Base-by-base conservation (phyloP, 2,797 vertebrate genomes). In the Pelobates cultripes region DNA sequence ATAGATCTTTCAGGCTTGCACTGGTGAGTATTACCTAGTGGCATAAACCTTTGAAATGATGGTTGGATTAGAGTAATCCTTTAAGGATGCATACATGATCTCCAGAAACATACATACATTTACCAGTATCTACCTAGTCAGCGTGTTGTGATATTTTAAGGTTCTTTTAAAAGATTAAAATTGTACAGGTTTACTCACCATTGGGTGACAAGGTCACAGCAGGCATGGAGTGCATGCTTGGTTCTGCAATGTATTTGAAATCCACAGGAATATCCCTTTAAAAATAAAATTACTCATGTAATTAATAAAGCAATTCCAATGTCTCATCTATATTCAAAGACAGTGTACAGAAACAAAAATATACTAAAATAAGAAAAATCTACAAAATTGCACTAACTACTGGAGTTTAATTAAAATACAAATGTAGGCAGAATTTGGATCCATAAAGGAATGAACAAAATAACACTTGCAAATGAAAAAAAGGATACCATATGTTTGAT, bases 211-310 rank as follows among this genome's bases (percentile, higher is more conserved):
- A 93, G 9, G 97, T 99, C 88, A 99, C 97, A 3, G 97, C 97
- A 79, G 97, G 98, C 98, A 99, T 99, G 0, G 98, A 99, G 89
- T 99, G 97, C 98, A 99, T 99, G 79, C 98, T 99, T 88, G 98
- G 98, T 90, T 99, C 98, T 4, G 98, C 98, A 63, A 99, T 99
- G 88, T 99, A 99, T 86, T 99, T 99, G 89, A 99, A 99, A 92
- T 99, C 98, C 91, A 99, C 98, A 68, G 97, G 97, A 91, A 99
- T 99, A 89, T 99, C 98, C 98, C 98, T 99, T 90, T 82, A 93
- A 90, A 90, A 14, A 89, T 76, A 84, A 67, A 70, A 61, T 4
- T 7, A 28, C 2, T 4, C 43, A 7, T 13, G 51, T 28, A 68
- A 2, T 4, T 28, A 15, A 14, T 4, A 63, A 17, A 9, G 60